Evolutionary conservation across 1,140 invertebrate species (phyloP).

Genomic region (Diabrotica undecimpunctata): DNA sequence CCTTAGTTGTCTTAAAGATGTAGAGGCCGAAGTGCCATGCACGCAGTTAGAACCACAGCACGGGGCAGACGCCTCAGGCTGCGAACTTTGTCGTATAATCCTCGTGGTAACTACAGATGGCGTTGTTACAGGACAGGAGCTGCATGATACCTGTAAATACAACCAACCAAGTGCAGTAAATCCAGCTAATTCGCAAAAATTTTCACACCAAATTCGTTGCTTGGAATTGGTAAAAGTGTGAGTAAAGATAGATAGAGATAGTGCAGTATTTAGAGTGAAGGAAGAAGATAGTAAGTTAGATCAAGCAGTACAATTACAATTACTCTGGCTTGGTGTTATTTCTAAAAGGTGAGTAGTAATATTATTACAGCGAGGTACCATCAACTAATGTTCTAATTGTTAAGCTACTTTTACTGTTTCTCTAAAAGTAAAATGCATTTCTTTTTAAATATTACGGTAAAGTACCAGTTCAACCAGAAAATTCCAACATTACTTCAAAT

Average conservation of each 20-base stretch:
- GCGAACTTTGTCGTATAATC: constrained; percentile 86
- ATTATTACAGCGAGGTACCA: neutral
- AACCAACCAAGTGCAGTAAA: constrained; percentile 36
- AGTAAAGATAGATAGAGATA: constrained; percentile 9
- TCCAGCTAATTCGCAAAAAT: constrained; percentile 4
- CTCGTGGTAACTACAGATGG: constrained; percentile 68
- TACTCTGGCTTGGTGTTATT: constrained; percentile 4
- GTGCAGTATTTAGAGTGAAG: constrained; percentile 4
- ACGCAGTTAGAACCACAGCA: constrained; percentile 60
- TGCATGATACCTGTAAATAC: constrained; percentile 49
- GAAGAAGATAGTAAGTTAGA: neutral
- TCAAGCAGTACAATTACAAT: neutral
- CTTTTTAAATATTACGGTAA: too few species aligned
- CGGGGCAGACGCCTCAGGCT: constrained; percentile 74
- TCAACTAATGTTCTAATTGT: neutral
- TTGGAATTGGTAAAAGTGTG: constrained; percentile 28
- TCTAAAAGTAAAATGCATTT: neutral
- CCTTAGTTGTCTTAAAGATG: constrained; percentile 77
- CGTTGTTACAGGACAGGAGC: constrained; percentile 63
- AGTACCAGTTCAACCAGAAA: too few species aligned
- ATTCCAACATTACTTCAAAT: too few species aligned
- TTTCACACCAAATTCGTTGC: constrained; percentile 30
- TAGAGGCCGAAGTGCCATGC: constrained; percentile 59
- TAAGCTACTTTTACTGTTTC: neutral
- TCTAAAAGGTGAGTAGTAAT: neutral